Conservation (phyloP, 2,888 invertebrate species). For the Drosophila paranaensis region DNA sequence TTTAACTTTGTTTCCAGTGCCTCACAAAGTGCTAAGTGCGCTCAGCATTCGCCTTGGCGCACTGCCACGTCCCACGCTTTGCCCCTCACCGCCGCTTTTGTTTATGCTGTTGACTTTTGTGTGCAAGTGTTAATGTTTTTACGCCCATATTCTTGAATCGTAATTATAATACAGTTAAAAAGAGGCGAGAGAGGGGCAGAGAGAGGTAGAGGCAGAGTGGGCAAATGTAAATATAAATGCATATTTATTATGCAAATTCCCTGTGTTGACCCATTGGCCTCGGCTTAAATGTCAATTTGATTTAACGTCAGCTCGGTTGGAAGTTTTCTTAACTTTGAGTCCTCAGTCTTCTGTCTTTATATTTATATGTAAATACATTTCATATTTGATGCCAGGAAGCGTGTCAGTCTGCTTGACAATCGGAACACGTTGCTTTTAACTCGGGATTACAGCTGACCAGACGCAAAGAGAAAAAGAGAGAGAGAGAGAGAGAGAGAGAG, state of each 20-base stretch:
- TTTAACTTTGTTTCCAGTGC: slow-evolving; percentile 56
- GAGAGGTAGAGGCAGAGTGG: not conserved
- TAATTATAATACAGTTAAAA: slow-evolving; percentile 52
- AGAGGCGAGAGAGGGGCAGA: not conserved
- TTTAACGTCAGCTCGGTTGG: slow-evolving; percentile 25
- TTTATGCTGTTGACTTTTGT: slow-evolving; percentile 71
- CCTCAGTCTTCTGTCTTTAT: slow-evolving; percentile 12
- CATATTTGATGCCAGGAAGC: slow-evolving; percentile 36
- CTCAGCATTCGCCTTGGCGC: slow-evolving; percentile 38
- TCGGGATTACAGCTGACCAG: not conserved
- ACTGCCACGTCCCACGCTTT: not conserved
- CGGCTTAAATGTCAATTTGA: slow-evolving; percentile 41
- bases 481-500: no score
- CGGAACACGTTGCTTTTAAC: slow-evolving; percentile 41
- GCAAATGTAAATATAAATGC: slow-evolving; percentile 27
- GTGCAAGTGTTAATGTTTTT: slow-evolving; percentile 58
- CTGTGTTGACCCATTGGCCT: slow-evolving; percentile 55
- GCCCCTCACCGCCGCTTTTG: slow-evolving; percentile 29
- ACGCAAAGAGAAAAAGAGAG: no score
- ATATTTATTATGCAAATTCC: slow-evolving; percentile 58
- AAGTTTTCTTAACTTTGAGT: slow-evolving; percentile 24
- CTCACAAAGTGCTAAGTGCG: slow-evolving; percentile 66
- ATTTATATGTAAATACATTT: slow-evolving; percentile 22
- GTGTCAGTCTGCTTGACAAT: slow-evolving; percentile 39
- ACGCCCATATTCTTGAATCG: slow-evolving; percentile 47